Evolutionary conservation across 2,888 invertebrate genomes (phyloP), one percentile per base, ranked within the genome.

Genomic region (Electrophaes corylata): DNA sequence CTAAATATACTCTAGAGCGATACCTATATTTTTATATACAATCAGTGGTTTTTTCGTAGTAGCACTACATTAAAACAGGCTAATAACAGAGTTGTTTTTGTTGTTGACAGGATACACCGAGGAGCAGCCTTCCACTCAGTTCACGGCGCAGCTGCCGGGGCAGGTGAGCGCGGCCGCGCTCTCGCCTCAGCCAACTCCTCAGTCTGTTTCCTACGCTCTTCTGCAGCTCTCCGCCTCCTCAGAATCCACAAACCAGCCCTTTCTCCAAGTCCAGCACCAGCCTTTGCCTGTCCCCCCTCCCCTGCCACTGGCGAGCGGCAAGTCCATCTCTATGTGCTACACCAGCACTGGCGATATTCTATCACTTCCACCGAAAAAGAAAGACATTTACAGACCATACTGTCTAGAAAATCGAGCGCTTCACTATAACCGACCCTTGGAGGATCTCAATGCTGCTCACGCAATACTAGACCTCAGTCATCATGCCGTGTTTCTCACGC

Each of bases 311-410:
- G 91, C 92, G 79, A 92, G 92, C 82, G 92, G 94, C 81, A 96
- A 96, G 86, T 96, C 96, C 60, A 92, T 95, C 67, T 93, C 96
- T 39, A 96, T 96, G 95, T 96, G 96, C 79, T 96, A 95, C 83
- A 96, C 96, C 49, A 96, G 96, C 84, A 96, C 96, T 12, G 96
- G 96, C 43, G 94, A 96, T n/a, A 94, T 96, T 35, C 90, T 96
- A 20, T 96, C 96, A 57, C 87, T 97, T 75, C 97, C 97, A 64
- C 97, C 97, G 2, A 97, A 97, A 86, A 97, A 97, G 86, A 97
- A 97, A 84, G 97, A 97, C 84, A 96, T 97, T 73, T 97, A 97
- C 84, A 93, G 97, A 63, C 97, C 97, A 0, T 97, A 97, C 87
- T 97, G 96, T 65, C 88, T 96, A 66, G 96, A 94, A 62, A 94